These are phyloP conservation scores for Philaethria dido DNA, from an alignment of 2,888 invertebrate genomes.

Conservation along the genomic window DNA sequence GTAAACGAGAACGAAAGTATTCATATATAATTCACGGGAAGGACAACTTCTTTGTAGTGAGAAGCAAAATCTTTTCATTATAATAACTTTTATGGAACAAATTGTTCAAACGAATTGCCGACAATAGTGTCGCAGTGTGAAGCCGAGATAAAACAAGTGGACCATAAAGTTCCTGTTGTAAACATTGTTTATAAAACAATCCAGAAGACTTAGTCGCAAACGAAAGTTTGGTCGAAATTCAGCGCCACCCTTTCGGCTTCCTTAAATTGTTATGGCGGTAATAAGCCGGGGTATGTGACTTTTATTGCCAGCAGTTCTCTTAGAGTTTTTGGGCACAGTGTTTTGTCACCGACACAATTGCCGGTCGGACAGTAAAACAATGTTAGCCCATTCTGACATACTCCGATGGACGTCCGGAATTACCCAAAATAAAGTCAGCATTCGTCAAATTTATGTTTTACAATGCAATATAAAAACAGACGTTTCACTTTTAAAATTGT, in stretches of 20 bases:
- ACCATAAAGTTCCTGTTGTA: conserved; percentile 78
- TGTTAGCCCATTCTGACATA: conserved; percentile 61
- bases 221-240: conserved; percentile 78
- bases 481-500: conserved; percentile 13
- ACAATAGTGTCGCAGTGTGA: conserved; percentile 70
- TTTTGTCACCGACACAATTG: conserved; percentile 75
- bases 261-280: conserved; percentile 81
- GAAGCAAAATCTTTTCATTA: conserved; percentile 65
- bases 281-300: conserved; percentile 80
- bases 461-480: conserved; percentile 31
- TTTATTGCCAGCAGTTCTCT: conserved; percentile 76
- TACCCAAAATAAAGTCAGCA: conserved; percentile 41
- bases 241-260: conserved; percentile 79
- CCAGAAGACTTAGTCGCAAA: conserved; percentile 68
- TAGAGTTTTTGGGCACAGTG: conserved; percentile 64
- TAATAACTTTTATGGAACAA: conserved; percentile 53
- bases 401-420: conserved; percentile 50
- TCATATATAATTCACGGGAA: conserved; percentile 44
- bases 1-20: conserved; percentile 67
- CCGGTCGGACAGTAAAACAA: conserved; percentile 59
- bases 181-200: conserved; percentile 83
- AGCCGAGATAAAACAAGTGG: conserved; percentile 72
- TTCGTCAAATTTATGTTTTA: conserved; percentile 31
- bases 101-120: conserved; percentile 65
- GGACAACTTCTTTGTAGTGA: conserved; percentile 45